These are phyloP conservation scores for Cariama cristata DNA, from an alignment of 2,113 vertebrate genomes.

Conservation along the genomic window DNA sequence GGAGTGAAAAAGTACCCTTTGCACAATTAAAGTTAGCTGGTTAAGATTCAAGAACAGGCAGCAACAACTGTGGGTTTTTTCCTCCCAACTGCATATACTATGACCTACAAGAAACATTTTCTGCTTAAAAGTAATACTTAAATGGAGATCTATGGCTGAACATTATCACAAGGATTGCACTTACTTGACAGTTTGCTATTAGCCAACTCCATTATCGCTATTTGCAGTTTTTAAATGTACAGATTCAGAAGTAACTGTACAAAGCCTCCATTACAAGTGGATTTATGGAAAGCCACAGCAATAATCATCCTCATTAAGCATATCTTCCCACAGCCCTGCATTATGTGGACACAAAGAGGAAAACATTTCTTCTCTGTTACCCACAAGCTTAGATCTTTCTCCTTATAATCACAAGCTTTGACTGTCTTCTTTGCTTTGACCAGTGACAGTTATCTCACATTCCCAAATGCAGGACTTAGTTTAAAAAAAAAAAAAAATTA, in stretches of 20 bases:
- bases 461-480: background rate
- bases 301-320: conserved; percentile 72
- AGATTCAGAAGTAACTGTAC: conserved; percentile 69
- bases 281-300: conserved; percentile 74
- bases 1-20: background rate
- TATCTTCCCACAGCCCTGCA: conserved; percentile 67
- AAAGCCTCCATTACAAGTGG: conserved; percentile 70
- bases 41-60: conserved; percentile 1
- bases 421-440: conserved; percentile 3
- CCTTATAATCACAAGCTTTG: conserved; percentile 35
- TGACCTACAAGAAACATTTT: conserved; percentile 62
- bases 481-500: background rate
- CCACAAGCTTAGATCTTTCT: conserved; percentile 58
- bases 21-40: conserved; percentile 7
- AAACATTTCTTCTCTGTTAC: conserved; percentile 64
- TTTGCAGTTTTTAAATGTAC: conserved; percentile 72
- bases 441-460: background rate
- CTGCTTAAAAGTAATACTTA: conserved; percentile 65
- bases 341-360: conserved; percentile 68
- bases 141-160: conserved; percentile 64
- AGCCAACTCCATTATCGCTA: conserved; percentile 69
- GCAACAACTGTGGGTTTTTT: background rate
- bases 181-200: conserved; percentile 70
- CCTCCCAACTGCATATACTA: conserved; percentile 4
- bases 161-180: conserved; percentile 60